Evolutionary conservation across 2,888 invertebrate species (phyloP).

Genomic region (Meloe dianella): DNA sequence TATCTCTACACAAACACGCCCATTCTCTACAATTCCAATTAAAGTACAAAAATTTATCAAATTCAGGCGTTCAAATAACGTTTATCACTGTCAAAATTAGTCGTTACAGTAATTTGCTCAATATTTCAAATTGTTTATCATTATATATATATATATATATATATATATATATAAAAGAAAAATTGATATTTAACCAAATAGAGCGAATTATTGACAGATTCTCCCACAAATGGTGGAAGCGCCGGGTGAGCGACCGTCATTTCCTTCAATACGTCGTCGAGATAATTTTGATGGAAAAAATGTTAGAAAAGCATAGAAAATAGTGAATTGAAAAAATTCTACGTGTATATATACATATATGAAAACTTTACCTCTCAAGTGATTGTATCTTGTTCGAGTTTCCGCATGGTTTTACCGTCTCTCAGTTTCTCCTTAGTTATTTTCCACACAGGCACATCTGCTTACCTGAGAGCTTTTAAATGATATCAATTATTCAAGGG

Average conservation of each 20-base stretch:
- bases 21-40: not conserved
- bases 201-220: not conserved
- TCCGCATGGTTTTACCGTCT: conserved; percentile 3
- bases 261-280: not conserved
- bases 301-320: not conserved
- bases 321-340: not conserved
- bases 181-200: not conserved
- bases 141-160: not conserved
- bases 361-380: conserved; percentile 10
- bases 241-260: not conserved
- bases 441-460: conserved; percentile 25
- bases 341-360: too few relatives aligned
- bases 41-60: conserved; percentile 13
- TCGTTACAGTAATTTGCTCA: not conserved
- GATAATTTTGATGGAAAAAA: not conserved
- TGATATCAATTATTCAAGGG: conserved; percentile 45
- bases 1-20: not conserved
- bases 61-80: not conserved
- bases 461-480: conserved; percentile 46
- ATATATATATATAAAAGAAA: not conserved
- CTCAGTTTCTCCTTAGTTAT: conserved; percentile 2
- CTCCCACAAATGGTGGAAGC: not conserved
- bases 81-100: not conserved
- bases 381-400: conserved; percentile 20
- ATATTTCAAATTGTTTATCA: not conserved